Conservation (phyloP, 2,888 invertebrate species). For the Eulithis prunata region DNA sequence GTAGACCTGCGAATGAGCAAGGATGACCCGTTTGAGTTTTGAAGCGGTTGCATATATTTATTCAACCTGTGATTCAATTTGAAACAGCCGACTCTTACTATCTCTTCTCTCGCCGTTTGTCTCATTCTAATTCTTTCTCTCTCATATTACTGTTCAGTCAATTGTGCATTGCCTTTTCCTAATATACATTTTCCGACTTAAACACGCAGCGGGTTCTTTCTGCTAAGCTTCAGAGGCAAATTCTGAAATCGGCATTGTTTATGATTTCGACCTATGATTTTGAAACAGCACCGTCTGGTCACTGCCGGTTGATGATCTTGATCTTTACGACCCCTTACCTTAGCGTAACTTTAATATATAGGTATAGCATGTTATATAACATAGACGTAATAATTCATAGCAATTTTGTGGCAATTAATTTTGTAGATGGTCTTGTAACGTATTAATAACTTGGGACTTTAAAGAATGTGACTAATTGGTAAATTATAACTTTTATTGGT, state of each 20-base stretch:
- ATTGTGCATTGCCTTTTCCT: too few species aligned
- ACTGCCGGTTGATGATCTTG: slow-evolving; percentile 56
- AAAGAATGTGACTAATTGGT: slow-evolving; percentile 16
- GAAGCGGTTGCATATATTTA: too few species aligned
- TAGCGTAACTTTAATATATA: neutral
- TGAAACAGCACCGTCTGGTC: slow-evolving; percentile 53
- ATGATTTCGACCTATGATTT: slow-evolving; percentile 47
- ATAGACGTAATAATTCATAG: slow-evolving; percentile 27
- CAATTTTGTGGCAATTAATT: slow-evolving; percentile 17
- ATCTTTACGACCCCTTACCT: slow-evolving; percentile 50
- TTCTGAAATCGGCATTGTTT: slow-evolving; percentile 16
- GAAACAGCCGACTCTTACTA: too few species aligned
- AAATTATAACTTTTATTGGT: slow-evolving; percentile 11
- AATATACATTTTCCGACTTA: too few species aligned
- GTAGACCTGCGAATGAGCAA: neutral
- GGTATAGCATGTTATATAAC: slow-evolving; percentile 27
- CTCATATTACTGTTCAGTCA: too few species aligned
- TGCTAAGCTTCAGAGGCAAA: neutral
- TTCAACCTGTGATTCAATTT: too few species aligned
- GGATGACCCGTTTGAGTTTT: too few species aligned
- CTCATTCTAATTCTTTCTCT: too few species aligned
- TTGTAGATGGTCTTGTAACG: slow-evolving; percentile 10
- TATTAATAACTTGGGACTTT: slow-evolving; percentile 23
- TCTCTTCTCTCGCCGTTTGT: too few species aligned
- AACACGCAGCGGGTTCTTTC: too few species aligned